Evolutionary conservation across 2,113 vertebrate genomes (phyloP).

Genomic region (Antidorcas marsupialis): DNA sequence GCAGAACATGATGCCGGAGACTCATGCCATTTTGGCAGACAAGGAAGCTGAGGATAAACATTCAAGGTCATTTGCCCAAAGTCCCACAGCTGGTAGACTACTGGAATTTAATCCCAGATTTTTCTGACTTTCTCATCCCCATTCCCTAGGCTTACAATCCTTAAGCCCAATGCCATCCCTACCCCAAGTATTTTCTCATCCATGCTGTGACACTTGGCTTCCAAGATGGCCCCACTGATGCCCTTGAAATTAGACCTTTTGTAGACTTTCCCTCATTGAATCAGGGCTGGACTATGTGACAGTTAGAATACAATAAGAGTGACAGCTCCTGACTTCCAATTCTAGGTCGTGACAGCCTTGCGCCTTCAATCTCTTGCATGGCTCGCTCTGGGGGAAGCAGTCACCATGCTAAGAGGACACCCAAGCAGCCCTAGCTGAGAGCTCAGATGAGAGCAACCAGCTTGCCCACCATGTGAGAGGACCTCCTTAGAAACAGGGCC

Average conservation of each 20-base stretch:
- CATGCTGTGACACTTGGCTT: neutral
- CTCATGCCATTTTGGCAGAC: neutral
- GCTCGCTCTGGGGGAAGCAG: neutral
- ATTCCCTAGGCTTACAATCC: neutral
- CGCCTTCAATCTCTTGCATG: neutral
- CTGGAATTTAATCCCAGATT: neutral
- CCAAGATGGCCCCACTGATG: neutral
- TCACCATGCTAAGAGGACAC: neutral
- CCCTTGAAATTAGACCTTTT: neutral
- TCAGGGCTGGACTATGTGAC: neutral
- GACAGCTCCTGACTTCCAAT: fast-evolving
- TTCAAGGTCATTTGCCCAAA: neutral
- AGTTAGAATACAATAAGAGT: fast-evolving
- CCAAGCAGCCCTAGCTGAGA: neutral
- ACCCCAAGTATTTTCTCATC: neutral
- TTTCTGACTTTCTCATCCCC: neutral
- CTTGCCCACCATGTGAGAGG: neutral
- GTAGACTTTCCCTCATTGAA: neutral
- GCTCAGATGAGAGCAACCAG: fast-evolving
- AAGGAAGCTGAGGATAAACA: neutral
- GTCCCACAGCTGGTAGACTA: neutral
- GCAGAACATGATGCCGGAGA: fast-evolving
- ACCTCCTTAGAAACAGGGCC: neutral
- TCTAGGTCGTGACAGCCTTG: no score
- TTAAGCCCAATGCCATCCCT: neutral